Base-by-base conservation (phyloP, 92 coral and sea anemone genomes). In the Chrysogorgia sp. region DNA sequence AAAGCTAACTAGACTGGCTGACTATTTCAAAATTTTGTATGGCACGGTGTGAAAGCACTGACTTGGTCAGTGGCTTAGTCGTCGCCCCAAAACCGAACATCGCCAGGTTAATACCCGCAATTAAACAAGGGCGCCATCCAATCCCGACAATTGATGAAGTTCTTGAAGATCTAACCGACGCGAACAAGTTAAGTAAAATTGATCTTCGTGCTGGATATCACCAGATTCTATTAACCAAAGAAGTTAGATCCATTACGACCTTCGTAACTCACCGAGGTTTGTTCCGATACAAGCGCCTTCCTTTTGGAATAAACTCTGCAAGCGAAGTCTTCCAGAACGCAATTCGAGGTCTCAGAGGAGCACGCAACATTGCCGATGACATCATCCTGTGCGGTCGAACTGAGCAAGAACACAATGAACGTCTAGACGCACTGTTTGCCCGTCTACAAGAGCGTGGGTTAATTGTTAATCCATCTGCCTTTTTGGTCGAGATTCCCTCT, bases 31-130 rank as follows among this genome's bases (percentile, higher is more conserved):
- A 17, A 22, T 1, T 22, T 22, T 48, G 56, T 5, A 14, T 14
- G 56, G 56, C 56, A 22, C 15, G 2, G 56, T 22, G 19, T 22
- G 83, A 79, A 55, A 48, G 76, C 32, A 65, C 83, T 10, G 76
- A 37, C 61, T 79, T 63, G 83, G 67, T 79, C 57, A 79, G 83
- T 66, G 65, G 83, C 56, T 66, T 79, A 48, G 83, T 65, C 19
- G 75, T 49, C 23, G 76, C 82, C 31, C 82, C 82, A 0, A 62
- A 60, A 62, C 74, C 82, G 33, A n/a, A n/a, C n/a, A 47, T 34
- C 43, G 77, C 33, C 77, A 45, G 50, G 63, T 48, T 28, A 71
- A 71, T 31, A 71, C n/a, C 78, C 37, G 79, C 79, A 5, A 62
- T 72, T 63, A 52, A 72, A 2, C 48, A 63, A 48, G 58, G 35